These are phyloP conservation scores for Dolomedes plantarius DNA, from an alignment of 2,888 invertebrate species.

Conservation along the genomic window DNA sequence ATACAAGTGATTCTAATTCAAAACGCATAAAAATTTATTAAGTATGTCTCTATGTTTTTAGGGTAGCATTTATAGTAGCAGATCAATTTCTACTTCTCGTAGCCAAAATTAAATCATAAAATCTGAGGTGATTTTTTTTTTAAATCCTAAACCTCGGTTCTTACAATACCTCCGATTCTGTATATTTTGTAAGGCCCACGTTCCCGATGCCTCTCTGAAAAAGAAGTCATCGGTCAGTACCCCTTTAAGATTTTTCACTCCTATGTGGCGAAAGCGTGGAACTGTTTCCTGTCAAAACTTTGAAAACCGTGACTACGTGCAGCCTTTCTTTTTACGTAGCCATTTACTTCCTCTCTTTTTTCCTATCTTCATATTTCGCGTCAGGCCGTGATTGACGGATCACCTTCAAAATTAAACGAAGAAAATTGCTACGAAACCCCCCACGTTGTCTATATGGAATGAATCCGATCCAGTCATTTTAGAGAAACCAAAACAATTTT, in stretches of 20 bases:
- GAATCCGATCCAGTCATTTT: too few relatives aligned
- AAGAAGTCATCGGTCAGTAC: slow-evolving; percentile 44
- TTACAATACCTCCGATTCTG: too few relatives aligned
- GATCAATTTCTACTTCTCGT: too few relatives aligned
- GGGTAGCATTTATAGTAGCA: too few relatives aligned
- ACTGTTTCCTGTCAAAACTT: slow-evolving; percentile 57
- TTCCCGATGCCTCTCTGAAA: neutral
- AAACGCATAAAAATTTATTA: too few relatives aligned
- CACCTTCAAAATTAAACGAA: neutral
- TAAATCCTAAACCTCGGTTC: too few relatives aligned
- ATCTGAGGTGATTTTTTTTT: too few relatives aligned
- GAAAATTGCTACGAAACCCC: neutral
- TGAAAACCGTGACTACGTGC: slow-evolving; percentile 39
- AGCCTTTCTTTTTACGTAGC: neutral
- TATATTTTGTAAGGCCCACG: too few relatives aligned
- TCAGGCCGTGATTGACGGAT: neutral
- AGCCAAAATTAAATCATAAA: too few relatives aligned
- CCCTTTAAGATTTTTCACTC: slow-evolving; percentile 44
- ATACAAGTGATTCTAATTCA: too few relatives aligned
- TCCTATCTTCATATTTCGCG: neutral
- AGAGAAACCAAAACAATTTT: too few relatives aligned
- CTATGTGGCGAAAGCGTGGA: slow-evolving; percentile 54
- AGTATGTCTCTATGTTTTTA: too few relatives aligned
- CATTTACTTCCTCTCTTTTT: neutral
- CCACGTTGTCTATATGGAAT: neutral